Percentiles rank a stretch among this genome's conserved stretches.
phyloP scores from a whole-genome alignment of 2,888 invertebrate genomes.

The Cylloceria caligata region DNA sequence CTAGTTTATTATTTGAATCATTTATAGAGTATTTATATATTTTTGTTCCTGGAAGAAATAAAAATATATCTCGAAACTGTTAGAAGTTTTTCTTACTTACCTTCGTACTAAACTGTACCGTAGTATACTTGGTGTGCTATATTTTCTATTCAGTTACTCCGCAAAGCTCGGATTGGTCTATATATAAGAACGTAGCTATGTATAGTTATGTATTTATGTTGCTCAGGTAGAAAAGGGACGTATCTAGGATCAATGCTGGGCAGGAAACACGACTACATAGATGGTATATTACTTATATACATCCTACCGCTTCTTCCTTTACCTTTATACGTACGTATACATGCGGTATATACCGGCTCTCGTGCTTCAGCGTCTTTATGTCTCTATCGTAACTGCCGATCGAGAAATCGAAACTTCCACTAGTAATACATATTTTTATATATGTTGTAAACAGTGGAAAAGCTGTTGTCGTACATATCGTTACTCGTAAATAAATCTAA shows the following conservation, averaged over 20 bases:
- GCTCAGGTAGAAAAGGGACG: slow-evolving; percentile 40
- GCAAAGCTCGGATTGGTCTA: slow-evolving; percentile 39
- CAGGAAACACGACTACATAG: slow-evolving; percentile 41
- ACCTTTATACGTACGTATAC: neutral
- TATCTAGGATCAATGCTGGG: slow-evolving; percentile 54
- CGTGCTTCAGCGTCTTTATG: slow-evolving; percentile 38
- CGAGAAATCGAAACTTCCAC: slow-evolving; percentile 52
- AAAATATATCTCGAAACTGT: neutral
- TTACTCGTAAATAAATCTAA: slow-evolving; percentile 25
- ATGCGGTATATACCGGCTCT: slow-evolving; percentile 1
- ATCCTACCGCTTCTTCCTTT: slow-evolving; percentile 14
- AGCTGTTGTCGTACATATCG: neutral
- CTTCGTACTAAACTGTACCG: neutral
- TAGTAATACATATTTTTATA: neutral
- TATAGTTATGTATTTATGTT: slow-evolving; percentile 35
- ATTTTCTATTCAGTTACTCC: slow-evolving; percentile 33
- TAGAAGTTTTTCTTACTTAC: neutral
- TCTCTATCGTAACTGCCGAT: slow-evolving; percentile 41
- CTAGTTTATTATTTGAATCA: too few species aligned
- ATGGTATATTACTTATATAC: neutral
- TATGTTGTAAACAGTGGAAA: neutral
- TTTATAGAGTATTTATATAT: too few species aligned
- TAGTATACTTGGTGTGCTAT: slow-evolving; percentile 32
- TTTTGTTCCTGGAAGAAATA: too few species aligned
- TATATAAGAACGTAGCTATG: slow-evolving; percentile 33